phyloP scores from a whole-genome alignment of 2,888 invertebrate genomes.

The Nyleta sp. region DNA sequence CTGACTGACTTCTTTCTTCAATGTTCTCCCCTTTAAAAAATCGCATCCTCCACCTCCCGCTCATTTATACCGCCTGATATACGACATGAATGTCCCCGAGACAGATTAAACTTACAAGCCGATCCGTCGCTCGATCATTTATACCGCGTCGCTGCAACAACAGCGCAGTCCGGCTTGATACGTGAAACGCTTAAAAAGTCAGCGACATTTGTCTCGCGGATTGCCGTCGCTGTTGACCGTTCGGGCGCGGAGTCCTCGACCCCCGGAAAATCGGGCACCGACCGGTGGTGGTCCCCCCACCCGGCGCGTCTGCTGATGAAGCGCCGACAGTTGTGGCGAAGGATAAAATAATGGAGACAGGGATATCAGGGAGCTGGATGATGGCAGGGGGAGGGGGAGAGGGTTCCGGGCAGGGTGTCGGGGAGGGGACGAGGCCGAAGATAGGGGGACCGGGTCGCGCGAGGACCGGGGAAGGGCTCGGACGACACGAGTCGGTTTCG shows the following conservation, averaged over 20 bases:
- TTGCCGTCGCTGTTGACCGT: neutral
- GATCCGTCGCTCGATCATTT: no score
- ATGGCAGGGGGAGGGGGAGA: slow-evolving; percentile 24
- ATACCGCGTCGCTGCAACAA: no score
- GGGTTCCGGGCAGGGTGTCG: slow-evolving; percentile 12
- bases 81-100: no score
- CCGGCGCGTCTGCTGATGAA: slow-evolving; percentile 21
- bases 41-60: no score
- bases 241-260: slow-evolving; percentile 6
- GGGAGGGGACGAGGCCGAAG: slow-evolving; percentile 4
- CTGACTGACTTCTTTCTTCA: no score
- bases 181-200: no score
- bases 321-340: slow-evolving; percentile 54
- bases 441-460: slow-evolving; percentile 38
- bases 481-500: slow-evolving; percentile 61
- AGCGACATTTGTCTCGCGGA: neutral
- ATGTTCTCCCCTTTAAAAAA: no score
- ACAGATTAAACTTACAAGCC: no score
- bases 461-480: slow-evolving; percentile 39
- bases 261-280: slow-evolving; percentile 25
- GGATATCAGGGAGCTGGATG: slow-evolving; percentile 50
- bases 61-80: no score
- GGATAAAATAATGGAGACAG: slow-evolving; percentile 54
- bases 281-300: neutral
- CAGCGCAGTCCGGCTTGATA: no score